Evolutionary conservation across 1,140 invertebrate genomes (phyloP), one percentile per base, ranked within the genome.

Genomic region (Drosophila lini): DNA sequence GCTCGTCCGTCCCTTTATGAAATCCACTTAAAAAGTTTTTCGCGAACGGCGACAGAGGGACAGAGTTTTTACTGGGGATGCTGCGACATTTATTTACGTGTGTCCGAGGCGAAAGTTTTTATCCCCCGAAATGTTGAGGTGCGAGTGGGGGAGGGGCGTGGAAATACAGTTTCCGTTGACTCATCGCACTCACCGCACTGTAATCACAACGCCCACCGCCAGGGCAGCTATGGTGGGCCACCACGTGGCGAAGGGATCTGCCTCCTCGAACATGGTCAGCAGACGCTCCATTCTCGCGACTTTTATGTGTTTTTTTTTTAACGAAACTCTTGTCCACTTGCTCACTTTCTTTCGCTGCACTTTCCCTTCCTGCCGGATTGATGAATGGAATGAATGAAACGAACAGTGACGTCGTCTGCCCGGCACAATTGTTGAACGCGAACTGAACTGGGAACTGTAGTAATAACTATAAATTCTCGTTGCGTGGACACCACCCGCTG

Each of bases 241-340:
- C 92, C 92, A 92, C 22, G 89, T 90, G 53, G 85, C 68, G 60
- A 92, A 92, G 74, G 91, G 91, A 91, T 92, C 92, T 45, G 91
- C 91, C 63, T 91, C 50, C 61, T 92, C 89, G 45, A 92, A 86
- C 52, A 90, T 75, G 80, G 76, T 88, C 80, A 88, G 48, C 77
- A 88, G 76, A 25, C 83, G 84, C 31, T 88, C 84, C 83, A 88
- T 86, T 9, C 25, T 41, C 4, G 63, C 16, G 8, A 6, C 11
- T 28, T 40, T 59, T 45, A 10, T 16, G 15, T 10, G 2, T 19
- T 6, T 28, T 15, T 19, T 56, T 52, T 36, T 52, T 19, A 11
- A 15, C 13, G 32, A 11, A 36, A 53, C 6, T 15, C 50, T 22
- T 34, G 6, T 15, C 11, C 50, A 36, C 64, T 69, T 25, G 32